phyloP scores from a whole-genome alignment of 2,888 invertebrate species.

The Rapana venosa region DNA sequence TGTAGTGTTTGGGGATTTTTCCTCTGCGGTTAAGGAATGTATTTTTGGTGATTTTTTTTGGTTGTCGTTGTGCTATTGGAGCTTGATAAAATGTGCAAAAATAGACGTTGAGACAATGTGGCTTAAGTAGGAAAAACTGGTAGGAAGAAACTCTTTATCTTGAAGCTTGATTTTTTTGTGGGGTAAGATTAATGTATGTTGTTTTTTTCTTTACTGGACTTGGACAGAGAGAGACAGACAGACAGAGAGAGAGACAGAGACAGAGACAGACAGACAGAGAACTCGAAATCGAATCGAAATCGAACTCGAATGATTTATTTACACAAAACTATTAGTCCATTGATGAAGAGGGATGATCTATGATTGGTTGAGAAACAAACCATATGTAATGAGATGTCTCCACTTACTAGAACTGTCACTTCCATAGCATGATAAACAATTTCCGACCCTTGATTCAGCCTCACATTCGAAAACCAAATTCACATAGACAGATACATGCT shows the following conservation, averaged over 20 bases:
- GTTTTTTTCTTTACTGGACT: not conserved
- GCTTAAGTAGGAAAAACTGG: not conserved
- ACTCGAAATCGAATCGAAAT: no score
- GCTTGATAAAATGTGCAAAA: not conserved
- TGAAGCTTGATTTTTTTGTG: not conserved
- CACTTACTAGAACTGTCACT: no score
- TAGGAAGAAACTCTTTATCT: not conserved
- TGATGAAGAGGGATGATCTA: no score
- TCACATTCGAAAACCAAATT: no score
- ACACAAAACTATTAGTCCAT: no score
- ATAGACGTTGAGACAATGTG: not conserved
- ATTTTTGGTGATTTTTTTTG: not conserved
- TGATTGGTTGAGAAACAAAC: no score
- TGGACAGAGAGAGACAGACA: not conserved
- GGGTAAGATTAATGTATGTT: not conserved
- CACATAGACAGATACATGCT: no score
- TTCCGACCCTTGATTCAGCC: no score
- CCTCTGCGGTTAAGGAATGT: not conserved
- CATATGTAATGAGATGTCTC: no score
- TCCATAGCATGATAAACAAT: no score
- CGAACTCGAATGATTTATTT: no score
- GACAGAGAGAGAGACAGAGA: not conserved
- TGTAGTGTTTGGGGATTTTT: not conserved
- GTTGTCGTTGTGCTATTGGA: not conserved
- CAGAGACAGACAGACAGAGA: not conserved